These are phyloP conservation scores for Malacosoma neustria DNA, from an alignment of 2,888 invertebrate species.

Conservation along the genomic window DNA sequence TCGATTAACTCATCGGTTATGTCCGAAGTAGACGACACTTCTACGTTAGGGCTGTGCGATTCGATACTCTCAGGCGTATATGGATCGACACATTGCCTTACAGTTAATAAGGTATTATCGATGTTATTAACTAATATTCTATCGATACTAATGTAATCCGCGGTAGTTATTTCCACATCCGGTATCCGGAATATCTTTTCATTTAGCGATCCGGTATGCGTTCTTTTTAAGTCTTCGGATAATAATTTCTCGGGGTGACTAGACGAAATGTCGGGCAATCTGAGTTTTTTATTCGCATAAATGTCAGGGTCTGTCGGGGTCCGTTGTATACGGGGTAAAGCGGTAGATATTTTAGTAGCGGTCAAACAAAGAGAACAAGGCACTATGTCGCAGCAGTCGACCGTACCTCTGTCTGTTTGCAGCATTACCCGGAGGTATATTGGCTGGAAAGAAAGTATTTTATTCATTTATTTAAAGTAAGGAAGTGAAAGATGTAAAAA, in stretches of 20 bases:
- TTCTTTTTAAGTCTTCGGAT: conserved; percentile 29
- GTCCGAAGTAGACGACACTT: conserved; percentile 38
- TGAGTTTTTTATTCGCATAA: conserved; percentile 22
- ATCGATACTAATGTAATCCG: conserved; percentile 53
- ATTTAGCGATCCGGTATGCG: conserved; percentile 47
- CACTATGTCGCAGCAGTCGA: conserved; percentile 75
- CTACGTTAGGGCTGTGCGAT: conserved; percentile 81
- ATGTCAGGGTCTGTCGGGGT: conserved; percentile 45
- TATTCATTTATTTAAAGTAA: too few species aligned
- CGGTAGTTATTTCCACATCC: conserved; percentile 66
- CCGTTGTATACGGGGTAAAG: conserved; percentile 19
- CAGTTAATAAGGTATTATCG: conserved; percentile 62
- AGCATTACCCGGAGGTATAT: conserved; percentile 84
- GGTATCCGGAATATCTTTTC: conserved; percentile 50
- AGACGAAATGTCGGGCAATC: conserved; percentile 13
- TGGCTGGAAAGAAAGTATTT: conserved; percentile 73
- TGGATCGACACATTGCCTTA: conserved; percentile 74
- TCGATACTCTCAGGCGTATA: conserved; percentile 90
- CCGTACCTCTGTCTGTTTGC: conserved; percentile 84
- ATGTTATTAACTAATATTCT: conserved; percentile 70
- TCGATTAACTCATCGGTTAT: conserved; percentile 35
- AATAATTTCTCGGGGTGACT: conserved; percentile 23
- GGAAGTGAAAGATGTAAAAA: too few species aligned
- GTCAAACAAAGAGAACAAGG: conserved; percentile 47
- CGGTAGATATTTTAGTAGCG: conserved; percentile 20